Base-by-base conservation (phyloP, 2,888 invertebrate species). In the Serripes groenlandicus region DNA sequence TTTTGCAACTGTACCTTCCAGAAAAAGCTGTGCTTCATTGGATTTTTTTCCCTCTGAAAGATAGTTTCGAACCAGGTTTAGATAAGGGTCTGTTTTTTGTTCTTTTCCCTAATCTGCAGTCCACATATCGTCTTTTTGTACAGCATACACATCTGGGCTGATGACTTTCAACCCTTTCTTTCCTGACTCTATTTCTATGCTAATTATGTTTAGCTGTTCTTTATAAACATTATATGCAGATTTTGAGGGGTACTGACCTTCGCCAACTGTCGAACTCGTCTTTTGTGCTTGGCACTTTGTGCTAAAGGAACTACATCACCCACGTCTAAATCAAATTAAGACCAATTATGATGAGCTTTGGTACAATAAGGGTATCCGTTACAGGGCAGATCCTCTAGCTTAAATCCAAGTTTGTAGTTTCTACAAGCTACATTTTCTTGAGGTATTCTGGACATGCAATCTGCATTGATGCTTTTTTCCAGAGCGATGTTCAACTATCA, bases 401-500 rank as follows among this genome's bases (percentile, higher is more conserved):
- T 34, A 7, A 62, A 26, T 37, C 49, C 73, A 7, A 23, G 30
- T 28, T 18, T 18, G 35, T 62, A 73, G 23, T 26, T 9, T 35
- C 4, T 11, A 32, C 73, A 73, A 15, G 9, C 1, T 11, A 23
- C n/a, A n/a, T n/a, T n/a, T 5, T 15, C 72, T 11, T 32, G 7
- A 3, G 28, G 26, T 9, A 26, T 9, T 15, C 72, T 5, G 18
- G 72, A 58, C 18, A 72, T 21, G 2, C 58, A 52, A 72, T 72
- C 58, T 7, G 72, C 72, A 72, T 72, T 72, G 23, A 34, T 72
- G 56, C n/a, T 5, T 42, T 28, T 70, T 70, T 28, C 70, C 70
- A n/a, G 49, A 21, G 4, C 52, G 15, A n/a, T 70, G 34, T 30
- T 52, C 18, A 21, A 70, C 28, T 2, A 26, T 23, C 52, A 70